phyloP scores from a whole-genome alignment of 2,113 vertebrate genomes.

The Eretmochelys imbricata region DNA sequence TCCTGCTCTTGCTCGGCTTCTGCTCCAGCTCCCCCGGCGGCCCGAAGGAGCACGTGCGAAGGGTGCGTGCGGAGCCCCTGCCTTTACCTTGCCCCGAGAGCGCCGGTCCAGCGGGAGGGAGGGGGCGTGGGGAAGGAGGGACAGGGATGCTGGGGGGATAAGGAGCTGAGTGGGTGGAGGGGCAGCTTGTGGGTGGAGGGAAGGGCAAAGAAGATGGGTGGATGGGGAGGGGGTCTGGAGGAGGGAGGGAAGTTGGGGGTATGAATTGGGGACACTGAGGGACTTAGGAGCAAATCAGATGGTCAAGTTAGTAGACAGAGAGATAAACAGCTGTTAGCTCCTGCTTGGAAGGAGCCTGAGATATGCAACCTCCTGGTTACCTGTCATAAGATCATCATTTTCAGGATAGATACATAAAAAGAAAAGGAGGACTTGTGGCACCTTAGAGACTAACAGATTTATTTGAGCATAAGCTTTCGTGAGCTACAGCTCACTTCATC shows the following conservation, averaged over 20 bases:
- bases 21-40: not conserved
- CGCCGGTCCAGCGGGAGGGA: not conserved
- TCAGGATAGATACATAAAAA: too few relatives aligned
- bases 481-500: too few relatives aligned
- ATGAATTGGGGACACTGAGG: not conserved
- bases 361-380: too few relatives aligned
- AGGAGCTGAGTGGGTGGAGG: not conserved
- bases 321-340: not conserved
- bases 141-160: not conserved
- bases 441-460: too few relatives aligned
- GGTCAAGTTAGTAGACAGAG: not conserved
- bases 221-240: too few relatives aligned
- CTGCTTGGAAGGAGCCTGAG: not conserved
- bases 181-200: not conserved
- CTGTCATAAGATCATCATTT: not conserved
- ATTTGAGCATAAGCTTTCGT: too few relatives aligned
- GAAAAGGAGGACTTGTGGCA: too few relatives aligned
- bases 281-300: too few relatives aligned
- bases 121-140: too few relatives aligned
- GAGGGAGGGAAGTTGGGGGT: too few relatives aligned
- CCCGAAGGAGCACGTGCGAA: not conserved
- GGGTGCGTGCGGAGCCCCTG: not conserved
- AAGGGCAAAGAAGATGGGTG: fast-evolving
- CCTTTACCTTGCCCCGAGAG: not conserved
- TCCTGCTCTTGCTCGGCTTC: not conserved